Percentiles rank a stretch among this genome's conserved stretches.
Conservation (phyloP, 2,113 vertebrate genomes). For the Catagonus wagneri region DNA sequence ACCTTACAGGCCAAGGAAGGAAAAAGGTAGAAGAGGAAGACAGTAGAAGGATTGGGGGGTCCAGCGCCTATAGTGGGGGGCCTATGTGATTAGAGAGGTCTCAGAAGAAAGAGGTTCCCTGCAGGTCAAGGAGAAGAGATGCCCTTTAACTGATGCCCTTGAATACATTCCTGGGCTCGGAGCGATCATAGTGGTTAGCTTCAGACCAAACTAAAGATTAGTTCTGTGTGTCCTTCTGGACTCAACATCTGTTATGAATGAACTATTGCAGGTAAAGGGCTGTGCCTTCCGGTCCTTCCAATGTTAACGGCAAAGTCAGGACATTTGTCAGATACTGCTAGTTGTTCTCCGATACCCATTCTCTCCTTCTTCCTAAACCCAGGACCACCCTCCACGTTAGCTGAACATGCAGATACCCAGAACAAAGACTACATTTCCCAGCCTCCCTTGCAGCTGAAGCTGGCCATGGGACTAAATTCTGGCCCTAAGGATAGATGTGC, state of each 20-base stretch:
- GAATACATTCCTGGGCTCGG: background rate
- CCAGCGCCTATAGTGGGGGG: background rate
- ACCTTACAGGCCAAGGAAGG: background rate
- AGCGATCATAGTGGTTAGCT: background rate
- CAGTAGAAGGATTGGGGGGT: background rate
- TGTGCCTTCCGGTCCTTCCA: background rate
- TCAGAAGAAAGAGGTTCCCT: background rate
- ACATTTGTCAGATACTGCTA: background rate
- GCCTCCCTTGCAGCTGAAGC: background rate
- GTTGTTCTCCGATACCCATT: background rate
- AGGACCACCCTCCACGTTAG: background rate
- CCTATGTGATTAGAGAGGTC: background rate
- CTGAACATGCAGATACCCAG: background rate
- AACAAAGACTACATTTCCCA: constrained; percentile 15
- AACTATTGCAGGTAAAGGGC: accelerated
- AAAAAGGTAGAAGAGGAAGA: background rate
- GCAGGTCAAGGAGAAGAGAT: background rate
- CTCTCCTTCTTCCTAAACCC: background rate
- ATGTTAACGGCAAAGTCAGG: background rate
- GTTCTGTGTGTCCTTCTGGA: background rate
- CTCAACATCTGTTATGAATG: background rate
- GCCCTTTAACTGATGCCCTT: background rate
- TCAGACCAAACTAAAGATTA: background rate
- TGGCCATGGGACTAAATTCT: background rate
- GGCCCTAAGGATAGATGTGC: background rate